Percentiles rank a stretch among this genome's conserved stretches.
These are phyloP conservation scores for Pristionchus maxplancki DNA, from an alignment of 2,888 invertebrate genomes.

Conservation along the genomic window DNA sequence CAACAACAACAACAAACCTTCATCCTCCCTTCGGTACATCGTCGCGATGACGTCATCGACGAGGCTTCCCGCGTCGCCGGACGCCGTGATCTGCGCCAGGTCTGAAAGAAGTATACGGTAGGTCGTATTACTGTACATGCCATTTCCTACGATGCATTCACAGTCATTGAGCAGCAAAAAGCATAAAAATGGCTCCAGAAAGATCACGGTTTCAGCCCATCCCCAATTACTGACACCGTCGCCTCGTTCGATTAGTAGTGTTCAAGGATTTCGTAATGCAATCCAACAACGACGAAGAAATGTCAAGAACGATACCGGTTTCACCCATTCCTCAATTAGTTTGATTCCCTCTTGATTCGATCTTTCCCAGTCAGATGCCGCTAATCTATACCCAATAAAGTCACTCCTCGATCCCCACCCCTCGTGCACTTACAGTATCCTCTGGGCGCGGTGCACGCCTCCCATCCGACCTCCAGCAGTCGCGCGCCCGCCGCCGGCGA, in stretches of 20 bases:
- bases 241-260: not conserved
- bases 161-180: too few relatives aligned
- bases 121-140: not conserved
- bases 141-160: not conserved
- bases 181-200: too few relatives aligned
- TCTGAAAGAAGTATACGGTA: slow-evolving; percentile 8
- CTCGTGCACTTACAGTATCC: slow-evolving; percentile 64
- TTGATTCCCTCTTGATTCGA: too few relatives aligned
- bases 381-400: too few relatives aligned
- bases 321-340: too few relatives aligned
- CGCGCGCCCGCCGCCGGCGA: slow-evolving; percentile 51
- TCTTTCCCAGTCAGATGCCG: too few relatives aligned
- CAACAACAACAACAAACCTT: too few relatives aligned
- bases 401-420: not conserved
- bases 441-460: slow-evolving; percentile 62
- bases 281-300: not conserved
- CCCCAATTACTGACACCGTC: not conserved
- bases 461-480: slow-evolving; percentile 63
- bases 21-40: slow-evolving; percentile 1
- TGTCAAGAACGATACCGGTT: too few relatives aligned
- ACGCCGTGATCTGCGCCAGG: slow-evolving; percentile 59
- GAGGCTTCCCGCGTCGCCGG: not conserved
- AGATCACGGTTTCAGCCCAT: not conserved
- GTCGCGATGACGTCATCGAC: slow-evolving; percentile 35
- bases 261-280: not conserved